These are phyloP conservation scores for Sebastes matsubarae DNA, from an alignment of 2,797 vertebrate genomes.

Conservation along the genomic window DNA sequence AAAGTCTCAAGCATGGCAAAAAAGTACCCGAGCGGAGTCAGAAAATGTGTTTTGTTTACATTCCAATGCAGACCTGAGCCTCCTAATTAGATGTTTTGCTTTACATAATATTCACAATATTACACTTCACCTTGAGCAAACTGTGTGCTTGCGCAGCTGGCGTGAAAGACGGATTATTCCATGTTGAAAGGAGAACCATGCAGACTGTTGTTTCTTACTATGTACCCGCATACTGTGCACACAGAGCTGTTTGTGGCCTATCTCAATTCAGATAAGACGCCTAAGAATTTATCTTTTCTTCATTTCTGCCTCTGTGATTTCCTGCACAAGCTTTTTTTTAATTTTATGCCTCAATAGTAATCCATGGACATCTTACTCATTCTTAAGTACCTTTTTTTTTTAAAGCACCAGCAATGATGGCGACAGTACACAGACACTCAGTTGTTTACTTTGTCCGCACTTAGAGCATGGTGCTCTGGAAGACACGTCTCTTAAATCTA, in stretches of 20 bases:
- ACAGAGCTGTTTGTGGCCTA: not conserved
- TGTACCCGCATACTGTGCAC: not conserved
- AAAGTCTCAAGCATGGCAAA: not conserved
- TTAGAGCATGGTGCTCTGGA: not conserved
- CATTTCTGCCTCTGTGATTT: not conserved
- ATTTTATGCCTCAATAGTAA: not conserved
- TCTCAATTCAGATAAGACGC: not conserved
- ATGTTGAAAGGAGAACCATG: not conserved
- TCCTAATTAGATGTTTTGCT: not conserved
- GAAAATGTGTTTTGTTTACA: not conserved
- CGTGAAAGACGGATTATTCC: not conserved
- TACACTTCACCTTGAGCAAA: not conserved
- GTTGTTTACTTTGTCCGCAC: constrained; percentile 2
- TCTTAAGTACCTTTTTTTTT: not conserved
- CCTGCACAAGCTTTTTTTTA: not conserved
- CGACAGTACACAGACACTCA: not conserved
- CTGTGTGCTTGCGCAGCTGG: not conserved
- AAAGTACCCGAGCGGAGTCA: not conserved
- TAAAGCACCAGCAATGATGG: not conserved
- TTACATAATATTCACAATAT: not conserved
- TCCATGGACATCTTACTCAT: not conserved
- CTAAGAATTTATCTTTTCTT: not conserved
- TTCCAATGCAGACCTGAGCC: not conserved
- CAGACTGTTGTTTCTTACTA: no score
- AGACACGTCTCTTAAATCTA: not conserved